Evolutionary conservation across 2,888 invertebrate genomes (phyloP), one percentile per base, ranked within the genome.

Genomic region (Cecidostiba fungosa): DNA sequence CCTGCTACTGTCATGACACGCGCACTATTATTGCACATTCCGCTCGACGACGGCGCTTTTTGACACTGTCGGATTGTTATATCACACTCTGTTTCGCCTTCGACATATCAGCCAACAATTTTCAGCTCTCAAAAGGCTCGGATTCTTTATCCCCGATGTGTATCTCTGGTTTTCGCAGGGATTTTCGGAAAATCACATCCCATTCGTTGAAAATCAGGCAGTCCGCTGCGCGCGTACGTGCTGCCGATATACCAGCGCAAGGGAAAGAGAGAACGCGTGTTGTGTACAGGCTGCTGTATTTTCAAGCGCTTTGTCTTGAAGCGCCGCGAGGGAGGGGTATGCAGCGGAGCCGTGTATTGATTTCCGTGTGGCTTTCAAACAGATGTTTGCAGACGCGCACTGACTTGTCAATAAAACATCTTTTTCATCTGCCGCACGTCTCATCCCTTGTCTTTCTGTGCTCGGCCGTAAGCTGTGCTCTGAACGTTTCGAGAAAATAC

Each of bases 241-340:
- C 0, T 23, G 54, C 8, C 54, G 23, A 59, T 59, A 59, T n/a
- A n/a, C 19, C 0, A 50, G 50, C 12, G 3, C n/a, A n/a, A 16
- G 54, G 14, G 47, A 50, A 50, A 50, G 47, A 16, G n/a, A 54
- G 54, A 54, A 6, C 19, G 5, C 16, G 19, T 50, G 16, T n/a
- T 50, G 16, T 50, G n/a, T 4, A n/a, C 19, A 5, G 16, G 54
- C 23, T 23, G 43, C 54, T 59, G n/a, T 59, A 59, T 59, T 23
- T 59, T 59, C n/a, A 59, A 59, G 54, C 54, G 54, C 54, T 59
- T 59, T 59, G 54, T 59, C 54, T 59, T 59, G 54, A 59, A 59
- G 6, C 54, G 54, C 54, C 23, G n/a, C 54, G 54, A 59, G 54
- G 54, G 19, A 59, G 54, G n/a, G n/a, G n/a, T n/a, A n/a, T n/a